Evolutionary conservation across 1,140 invertebrate genomes (phyloP), one percentile per base, ranked within the genome.

Genomic region (Euwallacea fornicatus): DNA sequence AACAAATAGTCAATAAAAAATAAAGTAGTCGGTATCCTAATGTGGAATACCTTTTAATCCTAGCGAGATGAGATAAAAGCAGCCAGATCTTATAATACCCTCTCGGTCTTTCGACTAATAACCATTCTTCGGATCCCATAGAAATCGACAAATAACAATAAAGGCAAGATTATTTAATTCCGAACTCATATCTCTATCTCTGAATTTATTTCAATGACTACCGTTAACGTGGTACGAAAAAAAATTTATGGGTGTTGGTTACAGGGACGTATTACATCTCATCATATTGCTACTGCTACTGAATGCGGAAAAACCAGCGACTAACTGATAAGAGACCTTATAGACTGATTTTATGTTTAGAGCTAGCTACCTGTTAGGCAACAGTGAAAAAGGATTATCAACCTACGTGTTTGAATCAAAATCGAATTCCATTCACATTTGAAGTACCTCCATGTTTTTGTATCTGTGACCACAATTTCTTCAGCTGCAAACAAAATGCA

Each of bases 1-100:
- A 67, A 67, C 65, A 67, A 68, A 68, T 47, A 42, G 41, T 47
- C 16, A 11, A 58, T 68, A 68, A 59, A 68, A 68, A 68, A 47
- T 60, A 43, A 58, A 59, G 56, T 68, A 68, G 42, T 55, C 54
- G 21, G 66, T 68, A n/a, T 60, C 42, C 13, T 55, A 66, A 55
- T 55, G 64, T 56, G 50, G 41, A 55, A 56, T 56, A 56, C 21
- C 64, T 56, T 66, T 66, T 66, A 66, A 66, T 66, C 42, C 41
- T 42, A 11, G 11, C 9, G 42, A 33, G 42, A 55, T 42, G 64
- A 56, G 64, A 66, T 56, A 56, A 56, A 66, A 66, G 42, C 53
- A 65, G 44, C n/a, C 16, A 3, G 21, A 47, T 56, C 54, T 64
- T 64, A 50, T 64, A 64, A 53, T 64, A 50, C 47, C 21, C 21